Percentiles rank a stretch among this genome's conserved stretches.
Evolutionary conservation across 2,888 invertebrate genomes (phyloP).

Genomic region (Heliconius hortense): DNA sequence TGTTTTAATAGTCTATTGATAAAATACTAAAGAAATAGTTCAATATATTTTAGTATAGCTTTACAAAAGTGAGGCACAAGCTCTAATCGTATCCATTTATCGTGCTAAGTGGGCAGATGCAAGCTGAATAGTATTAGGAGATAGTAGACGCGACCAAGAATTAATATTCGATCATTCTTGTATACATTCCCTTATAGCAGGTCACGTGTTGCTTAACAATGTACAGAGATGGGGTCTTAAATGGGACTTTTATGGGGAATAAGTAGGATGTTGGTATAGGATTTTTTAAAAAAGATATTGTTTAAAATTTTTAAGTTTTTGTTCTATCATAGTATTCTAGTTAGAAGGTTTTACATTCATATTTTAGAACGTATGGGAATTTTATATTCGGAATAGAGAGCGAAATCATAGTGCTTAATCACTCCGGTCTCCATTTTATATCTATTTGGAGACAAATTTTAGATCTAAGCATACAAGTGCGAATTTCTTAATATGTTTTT

Average conservation of each 20-base stretch:
- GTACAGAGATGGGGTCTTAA: neutral
- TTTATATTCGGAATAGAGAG: too few species aligned
- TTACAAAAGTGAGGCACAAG: neutral
- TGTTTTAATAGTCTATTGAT: neutral
- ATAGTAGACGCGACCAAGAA: slow-evolving; percentile 17
- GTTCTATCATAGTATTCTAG: too few species aligned
- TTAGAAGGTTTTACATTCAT: too few species aligned
- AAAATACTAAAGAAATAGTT: neutral
- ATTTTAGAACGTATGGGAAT: too few species aligned
- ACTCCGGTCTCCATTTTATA: too few species aligned
- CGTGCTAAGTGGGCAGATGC: slow-evolving; percentile 25
- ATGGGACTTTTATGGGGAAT: neutral
- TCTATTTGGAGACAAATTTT: neutral
- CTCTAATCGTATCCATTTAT: slow-evolving; percentile 13
- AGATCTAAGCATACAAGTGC: neutral
- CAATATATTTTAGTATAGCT: neutral
- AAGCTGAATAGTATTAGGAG: slow-evolving; percentile 27
- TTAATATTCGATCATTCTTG: slow-evolving; percentile 23
- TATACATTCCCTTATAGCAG: neutral
- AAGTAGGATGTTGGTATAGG: neutral
- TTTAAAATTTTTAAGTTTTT: neutral
- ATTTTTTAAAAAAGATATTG: neutral
- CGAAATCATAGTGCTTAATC: too few species aligned
- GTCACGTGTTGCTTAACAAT: slow-evolving; percentile 4
- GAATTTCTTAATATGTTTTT: neutral